Evolutionary conservation across 2,113 vertebrate species (phyloP).

Genomic region (Trichomycterus rosablanca): DNA sequence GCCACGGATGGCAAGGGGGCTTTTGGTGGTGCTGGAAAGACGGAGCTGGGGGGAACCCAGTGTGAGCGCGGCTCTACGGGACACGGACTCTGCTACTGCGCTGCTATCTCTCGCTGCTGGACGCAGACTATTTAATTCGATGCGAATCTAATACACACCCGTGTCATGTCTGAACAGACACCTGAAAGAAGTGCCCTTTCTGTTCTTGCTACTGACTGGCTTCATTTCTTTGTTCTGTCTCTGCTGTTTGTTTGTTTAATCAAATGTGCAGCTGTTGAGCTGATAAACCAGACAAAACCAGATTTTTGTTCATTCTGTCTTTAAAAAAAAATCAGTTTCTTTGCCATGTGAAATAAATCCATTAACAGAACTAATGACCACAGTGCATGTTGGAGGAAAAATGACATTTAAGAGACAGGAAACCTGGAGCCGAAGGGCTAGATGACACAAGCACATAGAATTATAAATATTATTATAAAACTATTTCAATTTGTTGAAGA

Average conservation of each 20-base stretch:
- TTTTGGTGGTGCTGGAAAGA: slow-evolving; percentile 16
- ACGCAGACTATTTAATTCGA: slow-evolving; percentile 41
- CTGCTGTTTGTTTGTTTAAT: slow-evolving; percentile 43
- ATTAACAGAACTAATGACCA: slow-evolving; percentile 47
- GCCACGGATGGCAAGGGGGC: slow-evolving; percentile 19
- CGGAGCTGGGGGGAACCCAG: slow-evolving; percentile 3
- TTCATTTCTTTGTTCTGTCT: slow-evolving; percentile 30
- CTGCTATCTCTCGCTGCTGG: slow-evolving; percentile 60
- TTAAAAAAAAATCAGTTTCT: slow-evolving; percentile 48
- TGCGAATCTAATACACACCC: slow-evolving; percentile 30
- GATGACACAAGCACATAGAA: slow-evolving; percentile 44
- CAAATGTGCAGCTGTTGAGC: slow-evolving; percentile 42
- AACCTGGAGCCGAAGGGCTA: slow-evolving; percentile 21
- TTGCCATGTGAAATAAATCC: slow-evolving; percentile 56
- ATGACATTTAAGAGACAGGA: slow-evolving; percentile 28
- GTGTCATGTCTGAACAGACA: slow-evolving; percentile 44
- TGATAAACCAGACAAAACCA: slow-evolving; percentile 41
- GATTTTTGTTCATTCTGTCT: slow-evolving; percentile 32
- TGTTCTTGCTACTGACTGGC: slow-evolving; percentile 50
- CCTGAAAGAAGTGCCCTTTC: slow-evolving; percentile 65
- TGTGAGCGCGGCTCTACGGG: slow-evolving; percentile 13
- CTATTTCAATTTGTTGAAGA: slow-evolving; percentile 58
- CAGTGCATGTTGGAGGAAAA: slow-evolving; percentile 18
- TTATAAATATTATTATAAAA: slow-evolving; percentile 41
- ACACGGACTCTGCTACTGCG: slow-evolving; percentile 46